A percentile compares a stretch with the other conserved stretches of the same genome.
Evolutionary conservation across 2,797 vertebrate genomes (phyloP).

Genomic region (Microctenopoma steveboyesi): DNA sequence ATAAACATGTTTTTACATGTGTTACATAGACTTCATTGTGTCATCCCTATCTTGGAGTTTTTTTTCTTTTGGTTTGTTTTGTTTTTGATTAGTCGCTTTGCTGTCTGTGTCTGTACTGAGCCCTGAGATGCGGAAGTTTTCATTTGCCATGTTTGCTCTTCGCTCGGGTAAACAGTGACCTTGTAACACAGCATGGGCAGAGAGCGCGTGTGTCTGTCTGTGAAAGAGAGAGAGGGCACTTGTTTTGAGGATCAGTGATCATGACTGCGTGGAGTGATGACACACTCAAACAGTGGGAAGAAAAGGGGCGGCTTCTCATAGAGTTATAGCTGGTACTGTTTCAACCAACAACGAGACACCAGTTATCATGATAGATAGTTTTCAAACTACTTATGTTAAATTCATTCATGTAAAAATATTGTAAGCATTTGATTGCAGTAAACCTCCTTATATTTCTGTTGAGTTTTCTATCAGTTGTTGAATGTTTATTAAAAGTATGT

Average conservation of each 20-base stretch:
- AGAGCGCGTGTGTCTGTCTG: constrained; percentile 1
- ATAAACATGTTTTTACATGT: neutral
- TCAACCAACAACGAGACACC: constrained; percentile 1
- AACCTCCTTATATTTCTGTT: neutral
- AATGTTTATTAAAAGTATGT: constrained; percentile 12
- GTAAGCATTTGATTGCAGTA: constrained; percentile 18
- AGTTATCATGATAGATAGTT: neutral
- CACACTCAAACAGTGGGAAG: constrained; percentile 10
- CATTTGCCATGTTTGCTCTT: constrained; percentile 14
- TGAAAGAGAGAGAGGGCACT: neutral
- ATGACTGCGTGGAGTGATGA: neutral
- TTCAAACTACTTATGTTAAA: constrained; percentile 4
- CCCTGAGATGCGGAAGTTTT: constrained; percentile 9
- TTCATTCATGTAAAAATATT: neutral
- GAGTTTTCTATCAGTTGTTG: neutral
- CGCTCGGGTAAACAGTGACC: constrained; percentile 17
- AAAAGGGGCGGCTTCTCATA: constrained; percentile 2
- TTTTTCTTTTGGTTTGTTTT: neutral
- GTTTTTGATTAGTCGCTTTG: neutral
- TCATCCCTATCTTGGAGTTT: neutral
- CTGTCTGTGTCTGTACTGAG: neutral
- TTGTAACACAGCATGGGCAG: neutral
- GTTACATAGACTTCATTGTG: neutral
- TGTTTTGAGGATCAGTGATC: constrained; percentile 32
- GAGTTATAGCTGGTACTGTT: neutral